A percentile compares a stretch with the other conserved stretches of the same genome.
Evolutionary conservation across 2,797 vertebrate genomes (phyloP).

Genomic region (Anguilla anguilla): DNA sequence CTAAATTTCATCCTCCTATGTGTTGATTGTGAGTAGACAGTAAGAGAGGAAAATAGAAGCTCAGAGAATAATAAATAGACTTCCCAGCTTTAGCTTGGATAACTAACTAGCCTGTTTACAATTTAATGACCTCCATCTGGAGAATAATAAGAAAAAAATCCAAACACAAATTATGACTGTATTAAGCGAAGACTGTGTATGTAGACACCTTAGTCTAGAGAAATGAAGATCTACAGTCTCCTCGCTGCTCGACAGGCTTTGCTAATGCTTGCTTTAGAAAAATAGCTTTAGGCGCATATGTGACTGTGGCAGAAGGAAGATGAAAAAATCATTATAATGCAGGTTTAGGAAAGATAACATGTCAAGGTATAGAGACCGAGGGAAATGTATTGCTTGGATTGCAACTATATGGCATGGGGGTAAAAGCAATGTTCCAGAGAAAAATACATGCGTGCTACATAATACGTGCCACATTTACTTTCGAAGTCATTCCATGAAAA

Average conservation of each 20-base stretch:
- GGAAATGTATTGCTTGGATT: constrained; percentile 35
- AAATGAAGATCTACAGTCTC: neutral
- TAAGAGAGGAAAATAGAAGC: neutral
- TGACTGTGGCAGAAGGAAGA: constrained; percentile 28
- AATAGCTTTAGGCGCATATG: constrained; percentile 9
- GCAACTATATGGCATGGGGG: neutral
- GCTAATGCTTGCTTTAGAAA: constrained; percentile 13
- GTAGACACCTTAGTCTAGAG: neutral
- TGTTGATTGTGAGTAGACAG: neutral
- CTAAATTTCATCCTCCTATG: no score
- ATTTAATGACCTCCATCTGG: neutral
- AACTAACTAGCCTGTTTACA: neutral
- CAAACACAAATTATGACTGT: neutral
- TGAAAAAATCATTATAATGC: constrained; percentile 40
- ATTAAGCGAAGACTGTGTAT: neutral
- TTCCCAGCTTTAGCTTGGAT: neutral
- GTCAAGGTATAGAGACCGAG: constrained; percentile 21
- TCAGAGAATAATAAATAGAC: neutral
- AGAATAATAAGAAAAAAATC: neutral
- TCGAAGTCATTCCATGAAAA: neutral
- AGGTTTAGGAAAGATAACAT: constrained; percentile 43
- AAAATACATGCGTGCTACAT: neutral
- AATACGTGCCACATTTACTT: constrained; percentile 9
- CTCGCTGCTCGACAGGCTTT: constrained; percentile 4
- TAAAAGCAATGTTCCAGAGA: neutral